Evolutionary conservation across 2,113 vertebrate species (phyloP).

Genomic region (Dicentrarchus labrax): DNA sequence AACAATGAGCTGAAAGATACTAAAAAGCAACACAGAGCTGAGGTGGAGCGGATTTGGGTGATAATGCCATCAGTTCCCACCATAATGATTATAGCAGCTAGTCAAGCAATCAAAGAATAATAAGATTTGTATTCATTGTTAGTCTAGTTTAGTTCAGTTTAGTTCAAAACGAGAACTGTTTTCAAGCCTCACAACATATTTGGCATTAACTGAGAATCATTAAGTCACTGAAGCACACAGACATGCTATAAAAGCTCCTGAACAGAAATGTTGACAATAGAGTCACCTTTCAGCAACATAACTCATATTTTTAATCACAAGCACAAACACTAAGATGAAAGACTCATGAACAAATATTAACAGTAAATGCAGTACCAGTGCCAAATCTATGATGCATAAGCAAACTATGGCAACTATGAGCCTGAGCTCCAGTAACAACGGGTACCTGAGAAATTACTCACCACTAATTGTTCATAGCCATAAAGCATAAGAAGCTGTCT

Average conservation of each 20-base stretch:
- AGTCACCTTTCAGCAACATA: constrained; percentile 36
- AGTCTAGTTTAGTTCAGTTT: too few relatives aligned
- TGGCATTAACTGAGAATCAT: neutral
- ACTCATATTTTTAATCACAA: constrained; percentile 37
- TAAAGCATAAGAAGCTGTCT: constrained; percentile 62
- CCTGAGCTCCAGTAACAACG: constrained; percentile 51
- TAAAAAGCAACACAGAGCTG: neutral
- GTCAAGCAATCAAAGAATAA: neutral
- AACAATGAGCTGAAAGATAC: neutral
- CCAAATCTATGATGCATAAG: constrained; percentile 63
- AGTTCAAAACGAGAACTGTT: neutral
- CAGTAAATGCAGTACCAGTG: constrained; percentile 26
- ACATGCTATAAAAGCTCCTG: neutral
- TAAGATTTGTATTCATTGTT: neutral
- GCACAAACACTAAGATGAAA: constrained; percentile 57
- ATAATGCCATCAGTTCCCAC: too few relatives aligned
- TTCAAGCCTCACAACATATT: neutral
- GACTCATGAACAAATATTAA: constrained; percentile 72
- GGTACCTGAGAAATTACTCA: constrained; percentile 68
- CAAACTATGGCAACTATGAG: constrained; percentile 68
- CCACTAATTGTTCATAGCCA: constrained; percentile 65
- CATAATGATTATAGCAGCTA: neutral
- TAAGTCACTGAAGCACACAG: neutral
- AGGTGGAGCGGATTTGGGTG: neutral
- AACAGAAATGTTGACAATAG: constrained; percentile 45